Evolutionary conservation across 2,797 vertebrate genomes (phyloP).

Genomic region (Octomys mimax): DNA sequence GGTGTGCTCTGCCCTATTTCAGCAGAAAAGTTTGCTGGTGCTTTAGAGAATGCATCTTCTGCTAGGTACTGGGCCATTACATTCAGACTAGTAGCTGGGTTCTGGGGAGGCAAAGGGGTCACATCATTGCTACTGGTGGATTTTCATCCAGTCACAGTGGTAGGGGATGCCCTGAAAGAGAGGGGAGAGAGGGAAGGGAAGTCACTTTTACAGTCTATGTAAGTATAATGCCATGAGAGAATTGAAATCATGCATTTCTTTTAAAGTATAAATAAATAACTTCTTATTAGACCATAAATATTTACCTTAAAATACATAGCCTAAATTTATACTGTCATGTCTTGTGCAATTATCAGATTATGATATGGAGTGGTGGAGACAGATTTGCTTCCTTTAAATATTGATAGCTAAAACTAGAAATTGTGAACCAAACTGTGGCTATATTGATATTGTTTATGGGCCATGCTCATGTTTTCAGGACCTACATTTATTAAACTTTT

Average conservation of each 20-base stretch:
- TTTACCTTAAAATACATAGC: conserved; percentile 52
- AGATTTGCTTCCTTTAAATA: conserved; percentile 29
- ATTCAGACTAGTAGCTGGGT: conserved; percentile 78
- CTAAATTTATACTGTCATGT: conserved; percentile 27
- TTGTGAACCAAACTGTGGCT: no score
- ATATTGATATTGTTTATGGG: background rate
- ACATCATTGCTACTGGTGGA: conserved; percentile 58
- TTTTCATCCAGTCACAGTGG: conserved; percentile 34
- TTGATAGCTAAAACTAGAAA: background rate
- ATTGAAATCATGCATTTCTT: conserved; percentile 76
- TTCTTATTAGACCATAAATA: conserved; percentile 26
- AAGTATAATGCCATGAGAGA: conserved; percentile 61
- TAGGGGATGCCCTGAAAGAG: background rate
- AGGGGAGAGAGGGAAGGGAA: background rate
- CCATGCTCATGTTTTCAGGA: background rate
- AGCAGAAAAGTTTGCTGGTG: conserved; percentile 62
- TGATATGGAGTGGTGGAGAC: background rate
- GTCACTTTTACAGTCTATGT: conserved; percentile 64
- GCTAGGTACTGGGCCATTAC: conserved; percentile 78
- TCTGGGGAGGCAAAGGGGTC: conserved; percentile 72
- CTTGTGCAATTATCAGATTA: background rate
- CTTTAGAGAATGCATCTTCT: conserved; percentile 77
- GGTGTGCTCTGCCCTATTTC: conserved; percentile 60
- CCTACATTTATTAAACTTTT: conserved; percentile 10
- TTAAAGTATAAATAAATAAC: conserved; percentile 66